Conservation (phyloP, 2,888 invertebrate genomes). For the Scelioninae gen. 1 region DNA sequence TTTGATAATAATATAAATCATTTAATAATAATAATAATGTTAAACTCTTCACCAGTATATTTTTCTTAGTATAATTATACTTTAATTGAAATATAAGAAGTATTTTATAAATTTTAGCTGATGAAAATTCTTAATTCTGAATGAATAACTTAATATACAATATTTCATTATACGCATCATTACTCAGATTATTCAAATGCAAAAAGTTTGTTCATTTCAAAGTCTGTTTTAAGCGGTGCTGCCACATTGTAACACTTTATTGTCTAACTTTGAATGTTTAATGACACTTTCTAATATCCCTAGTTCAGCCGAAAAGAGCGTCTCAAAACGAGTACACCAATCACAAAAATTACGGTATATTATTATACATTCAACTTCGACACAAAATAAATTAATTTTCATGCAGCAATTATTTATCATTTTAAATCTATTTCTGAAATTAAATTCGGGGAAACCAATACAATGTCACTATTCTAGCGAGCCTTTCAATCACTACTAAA, state of each 20-base stretch:
- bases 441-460: conserved; percentile 6
- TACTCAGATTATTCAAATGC: conserved; percentile 8
- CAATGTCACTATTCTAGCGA: not conserved
- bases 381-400: conserved; percentile 11
- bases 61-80: no score
- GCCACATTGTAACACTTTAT: conserved; percentile 25
- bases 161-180: conserved; percentile 12
- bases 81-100: not conserved
- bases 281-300: conserved; percentile 19
- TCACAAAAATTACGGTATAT: conserved; percentile 7
- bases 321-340: conserved; percentile 10
- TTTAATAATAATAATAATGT: no score
- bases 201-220: conserved; percentile 37
- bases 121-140: not conserved
- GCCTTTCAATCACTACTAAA: conserved; percentile 9
- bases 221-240: conserved; percentile 15
- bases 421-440: not conserved
- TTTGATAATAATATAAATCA: no score
- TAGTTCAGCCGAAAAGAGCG: conserved; percentile 22
- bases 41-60: no score
- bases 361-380: conserved; percentile 9
- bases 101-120: not conserved
- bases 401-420: not conserved
- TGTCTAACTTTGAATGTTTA: conserved; percentile 44
- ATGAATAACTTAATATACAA: conserved; percentile 1